Evolutionary conservation across 2,797 vertebrate genomes (phyloP).

Genomic region (Astyanax mexicanus): DNA sequence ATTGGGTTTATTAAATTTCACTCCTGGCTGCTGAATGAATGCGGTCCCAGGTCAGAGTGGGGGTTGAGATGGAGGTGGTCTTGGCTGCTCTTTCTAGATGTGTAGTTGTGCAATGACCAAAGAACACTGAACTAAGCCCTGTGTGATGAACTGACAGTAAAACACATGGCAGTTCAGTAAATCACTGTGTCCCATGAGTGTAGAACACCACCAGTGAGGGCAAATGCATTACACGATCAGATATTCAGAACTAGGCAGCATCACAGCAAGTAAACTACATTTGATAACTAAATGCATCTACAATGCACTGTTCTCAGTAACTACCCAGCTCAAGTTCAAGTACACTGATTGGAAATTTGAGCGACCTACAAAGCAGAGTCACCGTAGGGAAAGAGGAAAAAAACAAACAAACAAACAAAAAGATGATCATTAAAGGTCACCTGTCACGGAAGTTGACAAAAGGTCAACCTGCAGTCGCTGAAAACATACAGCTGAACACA

Average conservation of each 20-base stretch:
- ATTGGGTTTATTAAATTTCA: not conserved
- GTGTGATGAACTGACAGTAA: not conserved
- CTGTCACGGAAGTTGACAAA: not conserved
- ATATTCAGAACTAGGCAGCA: too few relatives aligned
- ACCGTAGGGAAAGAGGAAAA: not conserved
- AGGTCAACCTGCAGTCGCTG: not conserved
- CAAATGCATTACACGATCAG: too few relatives aligned
- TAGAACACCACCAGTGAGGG: not conserved
- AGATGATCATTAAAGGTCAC: not conserved
- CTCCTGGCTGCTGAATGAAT: not conserved
- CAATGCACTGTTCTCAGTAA: too few relatives aligned
- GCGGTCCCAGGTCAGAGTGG: not conserved
- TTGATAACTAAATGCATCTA: not conserved
- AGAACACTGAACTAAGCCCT: not conserved
- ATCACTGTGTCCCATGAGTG: not conserved
- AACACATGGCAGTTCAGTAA: not conserved
- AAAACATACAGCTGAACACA: not conserved
- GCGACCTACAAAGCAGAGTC: not conserved
- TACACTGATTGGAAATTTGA: not conserved
- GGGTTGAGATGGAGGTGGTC: not conserved
- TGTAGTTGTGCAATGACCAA: not conserved
- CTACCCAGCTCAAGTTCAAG: not conserved
- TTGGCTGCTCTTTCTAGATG: not conserved
- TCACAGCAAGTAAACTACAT: not conserved
- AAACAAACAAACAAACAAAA: not conserved